Evolutionary conservation across 1,140 invertebrate species (phyloP).

Genomic region (Papilio polyxenes): DNA sequence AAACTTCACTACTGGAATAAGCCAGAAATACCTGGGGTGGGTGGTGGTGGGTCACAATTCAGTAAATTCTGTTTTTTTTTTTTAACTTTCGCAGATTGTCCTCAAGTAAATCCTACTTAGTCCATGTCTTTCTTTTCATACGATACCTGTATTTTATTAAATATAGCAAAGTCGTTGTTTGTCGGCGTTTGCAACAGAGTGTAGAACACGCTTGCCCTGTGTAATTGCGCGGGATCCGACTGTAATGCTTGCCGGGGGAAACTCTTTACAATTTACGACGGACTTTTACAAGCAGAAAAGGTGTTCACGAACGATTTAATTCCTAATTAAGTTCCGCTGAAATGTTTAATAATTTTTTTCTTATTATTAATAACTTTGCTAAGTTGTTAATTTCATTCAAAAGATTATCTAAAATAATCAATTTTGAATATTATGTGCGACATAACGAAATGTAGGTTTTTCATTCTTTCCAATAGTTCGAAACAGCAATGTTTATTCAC

Average conservation of each 20-base stretch:
- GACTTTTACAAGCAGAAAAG: slow-evolving; percentile 33
- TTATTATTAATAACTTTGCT: background rate
- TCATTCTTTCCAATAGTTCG: too few relatives aligned
- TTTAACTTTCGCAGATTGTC: background rate
- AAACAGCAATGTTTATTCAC: too few relatives aligned
- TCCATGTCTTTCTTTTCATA: background rate
- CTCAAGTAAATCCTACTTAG: background rate
- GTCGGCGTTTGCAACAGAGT: slow-evolving; percentile 46
- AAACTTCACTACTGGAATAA: background rate
- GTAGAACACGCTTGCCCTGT: slow-evolving; percentile 57
- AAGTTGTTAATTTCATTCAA: too few relatives aligned
- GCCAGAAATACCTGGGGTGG: background rate
- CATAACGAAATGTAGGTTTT: too few relatives aligned
- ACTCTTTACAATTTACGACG: slow-evolving; percentile 49
- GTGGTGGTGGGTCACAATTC: too few relatives aligned
- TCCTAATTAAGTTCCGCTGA: slow-evolving; percentile 19
- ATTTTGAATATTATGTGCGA: too few relatives aligned
- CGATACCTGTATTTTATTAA: slow-evolving; percentile 37
- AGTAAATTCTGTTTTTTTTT: background rate
- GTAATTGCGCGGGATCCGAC: slow-evolving; percentile 56
- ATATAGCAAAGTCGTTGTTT: slow-evolving; percentile 42
- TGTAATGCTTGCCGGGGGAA: slow-evolving; percentile 49
- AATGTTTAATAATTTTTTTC: background rate
- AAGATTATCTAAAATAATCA: too few relatives aligned
- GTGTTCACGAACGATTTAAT: slow-evolving; percentile 30